phyloP scores from a whole-genome alignment of 2,113 vertebrate genomes.

The Pimephales promelas region DNA sequence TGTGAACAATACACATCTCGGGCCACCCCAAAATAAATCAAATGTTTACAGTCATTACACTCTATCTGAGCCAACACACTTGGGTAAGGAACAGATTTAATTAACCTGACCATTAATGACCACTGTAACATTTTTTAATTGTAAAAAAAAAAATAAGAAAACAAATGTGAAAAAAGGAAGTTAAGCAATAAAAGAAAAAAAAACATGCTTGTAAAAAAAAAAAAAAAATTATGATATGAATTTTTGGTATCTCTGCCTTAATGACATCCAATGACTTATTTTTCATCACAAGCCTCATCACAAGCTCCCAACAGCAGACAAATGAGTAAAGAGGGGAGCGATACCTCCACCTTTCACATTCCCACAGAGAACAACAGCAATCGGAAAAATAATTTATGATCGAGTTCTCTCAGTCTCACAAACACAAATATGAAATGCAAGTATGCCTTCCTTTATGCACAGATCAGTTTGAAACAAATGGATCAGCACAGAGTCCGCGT shows the following conservation, averaged over 20 bases:
- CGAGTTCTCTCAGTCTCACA: background rate
- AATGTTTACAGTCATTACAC: background rate
- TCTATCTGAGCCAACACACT: background rate
- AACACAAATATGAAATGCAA: background rate
- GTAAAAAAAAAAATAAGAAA: too few species aligned
- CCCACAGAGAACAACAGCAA: background rate
- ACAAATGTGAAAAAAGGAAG: background rate
- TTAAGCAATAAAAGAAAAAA: background rate
- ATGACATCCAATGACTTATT: background rate
- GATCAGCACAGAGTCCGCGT: background rate
- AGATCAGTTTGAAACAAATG: background rate
- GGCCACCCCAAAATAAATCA: background rate
- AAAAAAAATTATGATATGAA: background rate
- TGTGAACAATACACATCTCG: background rate
- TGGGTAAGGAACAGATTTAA: background rate
- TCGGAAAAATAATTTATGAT: background rate
- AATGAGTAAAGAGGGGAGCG: background rate
- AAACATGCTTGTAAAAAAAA: background rate
- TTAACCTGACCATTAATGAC: background rate
- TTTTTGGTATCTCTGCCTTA: conserved; percentile 40
- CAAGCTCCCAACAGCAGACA: background rate
- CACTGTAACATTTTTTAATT: background rate
- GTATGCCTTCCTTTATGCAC: background rate
- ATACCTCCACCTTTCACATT: background rate
- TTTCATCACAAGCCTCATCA: background rate